Evolutionary conservation across 2,797 vertebrate species (phyloP).

Genomic region (Pterois miles): DNA sequence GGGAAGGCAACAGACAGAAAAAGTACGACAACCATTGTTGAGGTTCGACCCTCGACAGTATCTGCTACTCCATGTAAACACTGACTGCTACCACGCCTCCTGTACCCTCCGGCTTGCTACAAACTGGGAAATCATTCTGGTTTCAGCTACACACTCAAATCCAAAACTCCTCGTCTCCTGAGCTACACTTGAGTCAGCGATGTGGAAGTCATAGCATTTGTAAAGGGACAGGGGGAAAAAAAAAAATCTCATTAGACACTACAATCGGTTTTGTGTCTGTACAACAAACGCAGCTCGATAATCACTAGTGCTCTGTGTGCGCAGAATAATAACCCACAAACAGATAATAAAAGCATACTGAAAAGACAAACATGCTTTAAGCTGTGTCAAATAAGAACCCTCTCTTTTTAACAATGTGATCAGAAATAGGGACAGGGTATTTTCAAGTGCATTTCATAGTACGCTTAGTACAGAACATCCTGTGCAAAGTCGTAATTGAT

Average conservation of each 20-base stretch:
- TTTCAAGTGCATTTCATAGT: constrained; percentile 12
- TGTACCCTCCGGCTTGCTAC: constrained; percentile 54
- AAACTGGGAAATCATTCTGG: constrained; percentile 17
- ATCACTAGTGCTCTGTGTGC: constrained; percentile 51
- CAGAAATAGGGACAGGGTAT: constrained; percentile 7
- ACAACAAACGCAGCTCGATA: constrained; percentile 38
- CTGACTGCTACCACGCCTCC: constrained; percentile 66
- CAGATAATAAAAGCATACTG: constrained; percentile 19
- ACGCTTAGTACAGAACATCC: constrained; percentile 13
- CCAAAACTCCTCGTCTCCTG: constrained; percentile 23
- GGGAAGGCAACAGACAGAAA: constrained; percentile 55
- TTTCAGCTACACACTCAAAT: constrained; percentile 13
- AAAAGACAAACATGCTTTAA: constrained; percentile 54
- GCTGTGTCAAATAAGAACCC: constrained; percentile 19
- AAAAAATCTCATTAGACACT: constrained; percentile 65
- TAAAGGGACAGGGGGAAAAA: constrained; percentile 67
- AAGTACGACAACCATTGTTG: background rate
- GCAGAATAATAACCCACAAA: constrained; percentile 31
- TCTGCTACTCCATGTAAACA: constrained; percentile 74
- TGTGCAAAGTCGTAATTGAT: constrained; percentile 42
- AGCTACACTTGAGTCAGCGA: constrained; percentile 31
- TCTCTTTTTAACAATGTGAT: constrained; percentile 25
- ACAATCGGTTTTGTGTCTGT: constrained; percentile 32
- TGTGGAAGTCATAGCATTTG: constrained; percentile 65
- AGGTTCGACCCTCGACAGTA: constrained; percentile 1